These are phyloP conservation scores for Cnemophilus loriae DNA, from an alignment of 2,113 vertebrate genomes.

Conservation along the genomic window DNA sequence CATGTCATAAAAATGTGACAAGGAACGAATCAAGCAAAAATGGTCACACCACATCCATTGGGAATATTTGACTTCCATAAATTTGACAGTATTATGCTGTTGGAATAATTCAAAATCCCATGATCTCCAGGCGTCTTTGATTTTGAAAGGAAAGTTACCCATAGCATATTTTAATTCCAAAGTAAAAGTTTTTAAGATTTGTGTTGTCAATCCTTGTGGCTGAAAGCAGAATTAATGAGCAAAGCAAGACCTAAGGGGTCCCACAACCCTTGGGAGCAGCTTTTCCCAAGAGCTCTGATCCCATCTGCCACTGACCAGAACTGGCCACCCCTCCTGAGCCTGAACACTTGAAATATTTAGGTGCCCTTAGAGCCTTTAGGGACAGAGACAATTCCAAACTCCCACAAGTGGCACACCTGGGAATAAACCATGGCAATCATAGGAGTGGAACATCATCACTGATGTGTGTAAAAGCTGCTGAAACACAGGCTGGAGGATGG, in stretches of 20 bases:
- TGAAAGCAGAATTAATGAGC: not conserved
- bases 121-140: not conserved
- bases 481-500: not conserved
- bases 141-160: not conserved
- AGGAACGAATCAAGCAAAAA: not conserved
- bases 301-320: not conserved
- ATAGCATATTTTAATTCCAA: not conserved
- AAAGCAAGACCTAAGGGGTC: not conserved
- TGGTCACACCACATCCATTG: not conserved
- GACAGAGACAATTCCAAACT: not conserved
- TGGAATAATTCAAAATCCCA: conserved; percentile 8
- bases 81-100: not conserved
- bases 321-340: not conserved
- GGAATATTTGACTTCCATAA: not conserved
- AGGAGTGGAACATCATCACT: not conserved
- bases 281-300: not conserved
- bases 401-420: not conserved
- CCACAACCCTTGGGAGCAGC: not conserved
- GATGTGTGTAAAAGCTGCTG: not conserved
- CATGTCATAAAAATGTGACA: not conserved
- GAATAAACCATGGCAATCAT: accelerated
- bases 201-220: not conserved
- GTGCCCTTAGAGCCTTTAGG: not conserved
- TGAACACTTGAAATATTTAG: not conserved
- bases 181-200: not conserved